Conservation (phyloP, 2,888 invertebrate species). For the Crioceris asparagi region DNA sequence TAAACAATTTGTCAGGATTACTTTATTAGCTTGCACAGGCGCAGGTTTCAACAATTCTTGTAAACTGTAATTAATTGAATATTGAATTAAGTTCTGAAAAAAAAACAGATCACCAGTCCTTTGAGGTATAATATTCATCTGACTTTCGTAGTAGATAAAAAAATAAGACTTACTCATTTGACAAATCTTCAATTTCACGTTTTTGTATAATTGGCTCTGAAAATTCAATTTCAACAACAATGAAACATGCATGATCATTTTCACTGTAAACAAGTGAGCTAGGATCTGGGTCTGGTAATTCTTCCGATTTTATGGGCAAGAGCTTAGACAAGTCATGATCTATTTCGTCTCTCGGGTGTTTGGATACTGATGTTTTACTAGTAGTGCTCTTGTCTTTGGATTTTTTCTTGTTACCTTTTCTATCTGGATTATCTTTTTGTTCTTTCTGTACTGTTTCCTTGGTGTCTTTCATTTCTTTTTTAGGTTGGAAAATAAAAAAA, state of each 20-base stretch:
- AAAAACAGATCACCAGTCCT: too few species aligned
- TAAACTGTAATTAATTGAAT: too few species aligned
- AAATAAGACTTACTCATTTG: constrained; percentile 18
- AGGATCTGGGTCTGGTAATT: constrained; percentile 24
- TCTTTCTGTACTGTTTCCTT: constrained; percentile 8
- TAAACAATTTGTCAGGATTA: constrained; percentile 23
- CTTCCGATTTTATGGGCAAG: constrained; percentile 9
- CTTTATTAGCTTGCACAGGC: constrained; percentile 16
- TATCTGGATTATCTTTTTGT: constrained; percentile 6
- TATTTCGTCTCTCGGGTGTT: constrained; percentile 2
- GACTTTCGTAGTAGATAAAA: too few species aligned
- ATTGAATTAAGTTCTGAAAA: too few species aligned
- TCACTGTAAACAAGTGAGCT: constrained; percentile 30
- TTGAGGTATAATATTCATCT: too few species aligned
- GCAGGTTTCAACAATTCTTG: constrained; percentile 7
- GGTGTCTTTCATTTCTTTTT: constrained; percentile 8
- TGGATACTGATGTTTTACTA: constrained; percentile 7
- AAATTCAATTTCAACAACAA: constrained; percentile 34
- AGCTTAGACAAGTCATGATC: constrained; percentile 4
- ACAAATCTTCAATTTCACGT: constrained; percentile 29
- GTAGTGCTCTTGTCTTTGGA: constrained; percentile 6
- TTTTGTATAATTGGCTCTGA: constrained; percentile 25
- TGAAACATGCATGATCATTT: constrained; percentile 30
- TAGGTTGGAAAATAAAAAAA: constrained; percentile 28
- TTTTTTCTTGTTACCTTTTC: constrained; percentile 5